A percentile compares a stretch with the other conserved stretches of the same genome.
These are phyloP conservation scores for Molorchus minor DNA, from an alignment of 2,888 invertebrate genomes.

Conservation along the genomic window DNA sequence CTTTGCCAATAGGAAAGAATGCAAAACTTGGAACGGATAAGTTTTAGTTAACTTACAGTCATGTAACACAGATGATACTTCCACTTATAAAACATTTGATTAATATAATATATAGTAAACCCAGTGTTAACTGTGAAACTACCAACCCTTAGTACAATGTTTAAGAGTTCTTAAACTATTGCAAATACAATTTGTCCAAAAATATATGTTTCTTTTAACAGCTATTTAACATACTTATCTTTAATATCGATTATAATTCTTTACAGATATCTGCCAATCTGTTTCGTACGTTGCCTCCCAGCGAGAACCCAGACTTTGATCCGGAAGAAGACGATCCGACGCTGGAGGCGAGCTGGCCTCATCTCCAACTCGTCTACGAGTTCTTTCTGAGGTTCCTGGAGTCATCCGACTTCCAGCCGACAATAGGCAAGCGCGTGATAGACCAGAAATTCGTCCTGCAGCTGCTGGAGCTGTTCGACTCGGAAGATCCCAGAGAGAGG, in stretches of 20 bases:
- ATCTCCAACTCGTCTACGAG: slow-evolving; percentile 98
- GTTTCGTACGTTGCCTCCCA: slow-evolving; percentile 98
- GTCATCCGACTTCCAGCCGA: slow-evolving; percentile 98
- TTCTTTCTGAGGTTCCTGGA: slow-evolving; percentile 98
- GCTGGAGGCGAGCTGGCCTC: slow-evolving; percentile 99
- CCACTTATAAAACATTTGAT: no score
- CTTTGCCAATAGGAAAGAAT: no score
- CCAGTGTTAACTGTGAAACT: no score
- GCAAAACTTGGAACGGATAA: no score
- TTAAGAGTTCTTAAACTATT: neutral
- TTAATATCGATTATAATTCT: no score
- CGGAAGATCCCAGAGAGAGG: slow-evolving; percentile 95
- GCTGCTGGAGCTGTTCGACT: slow-evolving; percentile 95
- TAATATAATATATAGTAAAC: no score
- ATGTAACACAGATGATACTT: no score
- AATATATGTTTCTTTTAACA: neutral
- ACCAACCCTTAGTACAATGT: neutral
- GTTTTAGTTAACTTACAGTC: no score
- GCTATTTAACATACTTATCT: no score
- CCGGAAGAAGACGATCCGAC: slow-evolving; percentile 99
- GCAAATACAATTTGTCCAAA: no score
- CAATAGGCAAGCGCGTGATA: slow-evolving; percentile 80
- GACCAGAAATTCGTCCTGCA: slow-evolving; percentile 98
- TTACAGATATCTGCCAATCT: slow-evolving; percentile 80
- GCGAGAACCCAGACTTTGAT: slow-evolving; percentile 96